Conservation (phyloP, 2,113 vertebrate genomes). For the Elachura formosa region DNA sequence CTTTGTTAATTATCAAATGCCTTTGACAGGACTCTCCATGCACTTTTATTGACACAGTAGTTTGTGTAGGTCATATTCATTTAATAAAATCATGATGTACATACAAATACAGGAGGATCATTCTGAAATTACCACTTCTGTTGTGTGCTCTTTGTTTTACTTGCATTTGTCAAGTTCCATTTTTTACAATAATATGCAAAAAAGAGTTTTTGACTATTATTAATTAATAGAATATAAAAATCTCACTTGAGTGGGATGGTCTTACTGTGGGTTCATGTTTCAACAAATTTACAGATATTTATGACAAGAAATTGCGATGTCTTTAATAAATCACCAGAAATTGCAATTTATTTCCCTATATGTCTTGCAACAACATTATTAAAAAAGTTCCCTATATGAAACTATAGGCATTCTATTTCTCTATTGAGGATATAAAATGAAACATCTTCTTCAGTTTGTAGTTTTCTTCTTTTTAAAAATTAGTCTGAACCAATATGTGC, state of each 20-base stretch:
- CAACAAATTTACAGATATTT: neutral
- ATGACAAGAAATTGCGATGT: neutral
- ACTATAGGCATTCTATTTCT: neutral
- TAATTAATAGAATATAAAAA: neutral
- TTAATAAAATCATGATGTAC: fast-evolving
- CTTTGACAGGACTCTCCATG: neutral
- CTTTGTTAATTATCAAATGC: neutral
- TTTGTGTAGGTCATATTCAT: neutral
- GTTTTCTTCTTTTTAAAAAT: neutral
- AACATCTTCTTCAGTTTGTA: neutral
- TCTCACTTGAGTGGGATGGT: neutral
- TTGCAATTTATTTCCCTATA: neutral
- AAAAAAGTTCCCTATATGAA: neutral
- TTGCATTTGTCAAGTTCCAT: neutral
- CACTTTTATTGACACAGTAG: neutral
- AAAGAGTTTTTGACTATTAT: neutral
- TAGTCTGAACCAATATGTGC: neutral
- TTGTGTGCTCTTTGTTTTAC: neutral
- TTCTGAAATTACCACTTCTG: neutral
- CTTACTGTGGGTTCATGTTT: neutral
- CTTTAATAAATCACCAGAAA: neutral
- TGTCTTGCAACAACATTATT: neutral
- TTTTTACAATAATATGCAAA: neutral
- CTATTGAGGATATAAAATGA: neutral
- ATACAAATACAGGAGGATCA: neutral